These are phyloP conservation scores for Philaethria dido DNA, from an alignment of 2,888 invertebrate species.

Conservation along the genomic window DNA sequence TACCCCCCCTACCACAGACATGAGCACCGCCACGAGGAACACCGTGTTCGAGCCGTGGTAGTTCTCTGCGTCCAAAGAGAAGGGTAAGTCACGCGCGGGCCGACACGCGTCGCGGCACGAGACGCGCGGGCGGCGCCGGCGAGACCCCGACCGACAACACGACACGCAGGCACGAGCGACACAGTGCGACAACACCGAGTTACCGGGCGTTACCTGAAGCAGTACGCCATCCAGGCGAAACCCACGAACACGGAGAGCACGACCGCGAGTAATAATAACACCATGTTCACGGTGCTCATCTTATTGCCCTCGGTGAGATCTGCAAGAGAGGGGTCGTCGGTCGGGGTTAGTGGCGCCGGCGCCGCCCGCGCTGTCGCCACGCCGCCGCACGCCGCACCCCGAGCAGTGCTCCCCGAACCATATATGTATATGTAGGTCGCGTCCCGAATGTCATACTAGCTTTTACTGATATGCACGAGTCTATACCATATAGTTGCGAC, in stretches of 20 bases:
- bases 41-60: constrained; percentile 99
- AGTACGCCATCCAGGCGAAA: constrained; percentile 97
- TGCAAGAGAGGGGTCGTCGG: constrained; percentile 82
- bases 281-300: constrained; percentile 95
- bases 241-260: constrained; percentile 97
- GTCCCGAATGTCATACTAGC: not conserved
- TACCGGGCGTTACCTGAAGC: constrained; percentile 92
- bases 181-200: constrained; percentile 80
- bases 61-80: constrained; percentile 90
- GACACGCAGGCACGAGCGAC: constrained; percentile 73
- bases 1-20: constrained; percentile 99
- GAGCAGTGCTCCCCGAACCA: constrained; percentile 64
- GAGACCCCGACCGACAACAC: constrained; percentile 56
- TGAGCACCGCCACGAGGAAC: constrained; percentile 98
- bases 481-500: no score
- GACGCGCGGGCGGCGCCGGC: constrained; percentile 65
- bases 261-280: constrained; percentile 95
- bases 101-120: constrained; percentile 45
- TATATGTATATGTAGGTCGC: no score
- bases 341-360: constrained; percentile 80
- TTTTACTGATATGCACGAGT: no score
- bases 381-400: constrained; percentile 57
- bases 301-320: constrained; percentile 90
- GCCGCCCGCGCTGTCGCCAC: constrained; percentile 66
- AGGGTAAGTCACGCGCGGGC: constrained; percentile 62